Base-by-base conservation (phyloP, 1,140 invertebrate genomes). In the Galleria mellonella region DNA sequence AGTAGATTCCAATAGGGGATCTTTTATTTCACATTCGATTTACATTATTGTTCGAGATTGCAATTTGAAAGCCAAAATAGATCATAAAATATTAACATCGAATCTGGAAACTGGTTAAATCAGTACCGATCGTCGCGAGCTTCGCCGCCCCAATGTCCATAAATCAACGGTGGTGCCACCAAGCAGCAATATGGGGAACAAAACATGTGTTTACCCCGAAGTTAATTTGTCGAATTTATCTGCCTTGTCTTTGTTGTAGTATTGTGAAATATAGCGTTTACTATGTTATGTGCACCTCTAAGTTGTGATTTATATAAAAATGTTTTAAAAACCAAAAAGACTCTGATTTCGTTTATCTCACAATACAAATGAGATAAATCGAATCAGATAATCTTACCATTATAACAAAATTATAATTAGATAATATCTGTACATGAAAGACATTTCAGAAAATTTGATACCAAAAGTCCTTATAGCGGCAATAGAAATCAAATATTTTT, bases 151-250 rank as follows among this genome's bases (percentile, higher is more conserved):
- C 61, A 53, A 31, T 62, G 63, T 23, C 67, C 30, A 83, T 83
- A 83, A 83, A 83, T 83, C 79, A 81, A 51, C 49, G 36, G 72
- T 75, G 71, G 71, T 76, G 72, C 78, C 73, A 64, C 69, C 78
- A 65, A 49, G 47, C 71, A 65, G 60, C 74, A 77, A 81, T 81
- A 83, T 83, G 68, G 72, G 75, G 76, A 68, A 79, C 68, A 70
- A 75, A 81, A 83, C 79, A 82, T 77, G 77, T 83, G 79, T 83
- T 81, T 79, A 75, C 76, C 60, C 58, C 62, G 68, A 61, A 81
- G 76, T 81, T 83, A 83, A 83, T 83, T 83, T 83, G 79, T 73
- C 66, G 71, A 75, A 81, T 81, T 76, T 77, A 78, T 81, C 76
- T 78, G 58, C 59, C 57, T 55, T 73, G 71, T 78, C 66, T 74